Evolutionary conservation across 2,888 invertebrate genomes (phyloP), one percentile per base, ranked within the genome.

Genomic region (Hemithea aestivaria): DNA sequence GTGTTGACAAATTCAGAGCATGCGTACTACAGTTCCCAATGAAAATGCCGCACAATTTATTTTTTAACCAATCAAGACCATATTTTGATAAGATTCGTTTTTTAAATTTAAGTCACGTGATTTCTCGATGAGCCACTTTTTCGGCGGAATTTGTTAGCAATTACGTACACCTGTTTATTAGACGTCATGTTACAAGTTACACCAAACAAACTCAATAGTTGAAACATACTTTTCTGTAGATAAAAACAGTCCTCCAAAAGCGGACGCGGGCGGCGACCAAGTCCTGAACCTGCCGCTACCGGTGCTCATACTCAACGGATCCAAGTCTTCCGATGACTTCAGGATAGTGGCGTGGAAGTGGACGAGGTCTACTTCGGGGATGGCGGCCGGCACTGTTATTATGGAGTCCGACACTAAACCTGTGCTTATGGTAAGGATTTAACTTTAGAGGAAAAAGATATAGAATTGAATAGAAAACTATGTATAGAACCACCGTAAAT

Each of bases 251-350:
- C 91, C 94, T 3, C 97, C 97, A 0, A 92, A 93, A 61, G 96
- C 97, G 0, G 92, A 95, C 67, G 97, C 94, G 1, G 97, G 97
- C 4, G 95, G 94, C 0, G 95, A 97, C 76, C 91, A 92, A 65
- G 91, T 92, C 8, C 83, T 96, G 1, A 89, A 91, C 27, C 80
- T 96, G 31, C 97, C 97, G 0, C 79, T 92, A 2, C 90, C 91
- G 23, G 91, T 94, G 9, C 89, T 97, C 6, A 89, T 91, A 30
- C 83, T 97, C 35, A 96, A 97, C 79, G 97, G 97, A 0, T 92
- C 94, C 0, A 88, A 89, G 45, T 97, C 97, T 0, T 91, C 90
- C 9, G 97, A 97, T 71, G 97, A 97, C 82, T 91, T 96, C 68
- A 92, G 92, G 7, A 94, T 97, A 38, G 93, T 92, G 1, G 90